These are phyloP conservation scores for Turritopsis dohrnii DNA, from an alignment of 30 jellyfish, hydroid and myxozoan species.

Conservation along the genomic window DNA sequence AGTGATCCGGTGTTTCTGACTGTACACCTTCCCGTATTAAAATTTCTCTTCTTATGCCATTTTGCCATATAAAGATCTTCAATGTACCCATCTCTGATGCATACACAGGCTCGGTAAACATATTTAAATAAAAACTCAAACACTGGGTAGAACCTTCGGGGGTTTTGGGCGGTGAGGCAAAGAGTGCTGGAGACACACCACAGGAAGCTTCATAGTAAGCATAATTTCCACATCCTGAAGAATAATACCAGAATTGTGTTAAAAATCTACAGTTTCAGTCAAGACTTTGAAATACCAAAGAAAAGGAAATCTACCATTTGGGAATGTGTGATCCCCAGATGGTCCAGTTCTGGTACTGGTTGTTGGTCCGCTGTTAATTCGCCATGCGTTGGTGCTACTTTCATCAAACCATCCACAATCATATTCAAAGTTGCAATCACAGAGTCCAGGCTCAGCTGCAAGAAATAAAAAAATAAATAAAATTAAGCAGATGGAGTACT, in stretches of 20 bases:
- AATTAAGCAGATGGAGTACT: neutral
- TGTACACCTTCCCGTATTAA: neutral
- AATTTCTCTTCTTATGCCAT: neutral
- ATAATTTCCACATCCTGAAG: neutral
- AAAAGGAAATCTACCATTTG: neutral
- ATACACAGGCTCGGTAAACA: neutral
- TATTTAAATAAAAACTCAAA: neutral
- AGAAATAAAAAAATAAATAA: too few relatives aligned
- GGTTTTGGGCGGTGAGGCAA: neutral
- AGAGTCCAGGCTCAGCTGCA: neutral
- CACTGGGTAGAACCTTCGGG: neutral
- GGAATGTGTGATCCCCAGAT: neutral
- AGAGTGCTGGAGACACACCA: neutral
- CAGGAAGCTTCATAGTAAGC: neutral
- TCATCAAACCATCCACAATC: neutral
- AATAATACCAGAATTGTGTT: too few relatives aligned
- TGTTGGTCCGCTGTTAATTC: neutral
- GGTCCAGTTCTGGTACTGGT: neutral
- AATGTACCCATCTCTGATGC: neutral
- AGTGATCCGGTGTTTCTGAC: neutral
- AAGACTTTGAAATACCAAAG: neutral
- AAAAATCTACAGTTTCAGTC: too few relatives aligned
- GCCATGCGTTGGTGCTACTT: neutral
- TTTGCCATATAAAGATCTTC: neutral
- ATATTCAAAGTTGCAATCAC: neutral